These are phyloP conservation scores for Melanophora roralis DNA, from an alignment of 2,888 invertebrate species.

Conservation along the genomic window DNA sequence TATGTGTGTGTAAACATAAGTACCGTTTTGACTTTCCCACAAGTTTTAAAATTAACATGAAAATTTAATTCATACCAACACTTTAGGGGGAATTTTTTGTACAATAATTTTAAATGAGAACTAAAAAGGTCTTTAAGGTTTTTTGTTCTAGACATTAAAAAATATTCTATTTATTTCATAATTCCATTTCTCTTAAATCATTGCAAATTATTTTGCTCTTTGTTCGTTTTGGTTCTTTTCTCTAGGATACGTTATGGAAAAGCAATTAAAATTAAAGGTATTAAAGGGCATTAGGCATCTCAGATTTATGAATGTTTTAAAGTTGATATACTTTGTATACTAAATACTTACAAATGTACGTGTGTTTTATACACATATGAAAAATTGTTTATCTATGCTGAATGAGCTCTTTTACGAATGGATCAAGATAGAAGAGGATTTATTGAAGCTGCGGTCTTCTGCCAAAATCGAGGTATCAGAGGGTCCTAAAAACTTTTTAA, in stretches of 20 bases:
- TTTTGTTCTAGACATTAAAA: not conserved
- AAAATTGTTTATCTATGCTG: no score
- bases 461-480: no score
- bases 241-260: conserved; percentile 4
- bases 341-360: no score
- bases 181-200: not conserved
- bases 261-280: conserved; percentile 45
- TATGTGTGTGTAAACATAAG: conserved; percentile 29
- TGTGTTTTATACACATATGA: no score
- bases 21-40: not conserved
- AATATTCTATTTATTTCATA: conserved; percentile 11
- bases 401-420: no score
- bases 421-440: no score
- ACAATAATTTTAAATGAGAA: no score
- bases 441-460: no score
- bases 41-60: not conserved
- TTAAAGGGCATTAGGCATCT: conserved; percentile 21
- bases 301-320: not conserved
- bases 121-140: not conserved
- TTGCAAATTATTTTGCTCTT: not conserved
- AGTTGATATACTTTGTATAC: not conserved
- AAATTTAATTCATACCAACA: not conserved
- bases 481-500: no score
- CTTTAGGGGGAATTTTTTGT: not conserved
- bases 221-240: not conserved